A percentile compares a stretch with the other conserved stretches of the same genome.
These are phyloP conservation scores for Eudyptes chrysolophus DNA, from an alignment of 2,113 vertebrate species.

Conservation along the genomic window DNA sequence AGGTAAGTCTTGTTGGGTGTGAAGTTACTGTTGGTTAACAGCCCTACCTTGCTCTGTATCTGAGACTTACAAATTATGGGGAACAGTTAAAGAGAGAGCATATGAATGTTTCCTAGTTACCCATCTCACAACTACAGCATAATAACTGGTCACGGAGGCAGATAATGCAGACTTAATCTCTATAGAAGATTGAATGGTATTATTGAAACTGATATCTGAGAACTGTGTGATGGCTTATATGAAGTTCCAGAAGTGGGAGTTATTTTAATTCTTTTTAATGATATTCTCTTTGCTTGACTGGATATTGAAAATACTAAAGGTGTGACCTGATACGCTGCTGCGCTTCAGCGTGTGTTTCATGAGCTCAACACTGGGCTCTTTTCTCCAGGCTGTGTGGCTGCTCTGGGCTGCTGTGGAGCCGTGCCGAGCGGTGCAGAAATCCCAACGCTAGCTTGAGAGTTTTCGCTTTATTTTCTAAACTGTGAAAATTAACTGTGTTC, in stretches of 20 bases:
- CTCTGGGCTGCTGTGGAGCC: neutral
- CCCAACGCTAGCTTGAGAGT: neutral
- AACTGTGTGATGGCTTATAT: neutral
- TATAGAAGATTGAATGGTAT: rapidly evolving
- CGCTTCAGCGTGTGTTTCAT: rapidly evolving
- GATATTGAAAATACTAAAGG: neutral
- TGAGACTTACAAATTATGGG: neutral
- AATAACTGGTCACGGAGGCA: rapidly evolving
- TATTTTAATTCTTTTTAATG: neutral
- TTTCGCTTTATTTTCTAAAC: neutral
- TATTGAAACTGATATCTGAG: neutral
- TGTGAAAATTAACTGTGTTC: neutral
- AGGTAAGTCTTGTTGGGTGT: neutral
- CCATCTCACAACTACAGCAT: neutral
- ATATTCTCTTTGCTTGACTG: neutral
- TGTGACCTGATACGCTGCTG: neutral
- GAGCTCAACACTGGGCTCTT: neutral
- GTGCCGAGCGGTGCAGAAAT: rapidly evolving
- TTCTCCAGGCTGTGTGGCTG: neutral
- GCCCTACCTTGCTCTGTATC: neutral
- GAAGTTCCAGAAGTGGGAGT: neutral
- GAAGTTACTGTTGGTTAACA: neutral
- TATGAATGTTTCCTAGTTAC: neutral
- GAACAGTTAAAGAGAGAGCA: neutral
- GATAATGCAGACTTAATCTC: rapidly evolving